Percentiles rank a stretch among this genome's conserved stretches.
These are phyloP conservation scores for Dexiosoma caninum DNA, from an alignment of 2,888 invertebrate species.

Conservation along the genomic window DNA sequence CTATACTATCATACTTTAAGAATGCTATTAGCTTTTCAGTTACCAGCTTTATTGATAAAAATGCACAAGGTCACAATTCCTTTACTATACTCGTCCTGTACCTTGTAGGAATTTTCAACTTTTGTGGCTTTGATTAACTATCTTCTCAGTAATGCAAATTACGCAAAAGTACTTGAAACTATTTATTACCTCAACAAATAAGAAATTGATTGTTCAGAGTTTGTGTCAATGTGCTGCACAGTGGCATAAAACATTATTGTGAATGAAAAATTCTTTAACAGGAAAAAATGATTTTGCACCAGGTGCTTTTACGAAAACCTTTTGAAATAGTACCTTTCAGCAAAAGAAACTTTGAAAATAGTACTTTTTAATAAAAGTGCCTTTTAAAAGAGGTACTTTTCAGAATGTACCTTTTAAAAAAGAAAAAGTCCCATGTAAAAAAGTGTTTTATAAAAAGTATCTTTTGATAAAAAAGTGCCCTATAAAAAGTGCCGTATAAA, in stretches of 20 bases:
- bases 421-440: too few relatives aligned
- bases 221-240: not conserved
- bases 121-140: not conserved
- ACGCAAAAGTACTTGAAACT: not conserved
- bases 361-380: too few relatives aligned
- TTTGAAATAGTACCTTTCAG: too few relatives aligned
- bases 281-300: too few relatives aligned
- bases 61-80: not conserved
- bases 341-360: too few relatives aligned
- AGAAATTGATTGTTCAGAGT: not conserved
- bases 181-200: not conserved
- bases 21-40: not conserved
- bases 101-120: slow-evolving; percentile 12
- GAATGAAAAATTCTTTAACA: too few relatives aligned
- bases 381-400: too few relatives aligned
- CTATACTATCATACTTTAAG: not conserved
- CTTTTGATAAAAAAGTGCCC: too few relatives aligned
- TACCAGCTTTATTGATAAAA: not conserved
- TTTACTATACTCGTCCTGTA: not conserved
- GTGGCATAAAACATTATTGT: not conserved
- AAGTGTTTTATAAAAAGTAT: too few relatives aligned
- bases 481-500: too few relatives aligned
- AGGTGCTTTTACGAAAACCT: too few relatives aligned
- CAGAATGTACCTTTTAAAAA: too few relatives aligned
- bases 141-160: not conserved